Conservation (phyloP, 2,888 invertebrate species). For the Allygus modestus region DNA sequence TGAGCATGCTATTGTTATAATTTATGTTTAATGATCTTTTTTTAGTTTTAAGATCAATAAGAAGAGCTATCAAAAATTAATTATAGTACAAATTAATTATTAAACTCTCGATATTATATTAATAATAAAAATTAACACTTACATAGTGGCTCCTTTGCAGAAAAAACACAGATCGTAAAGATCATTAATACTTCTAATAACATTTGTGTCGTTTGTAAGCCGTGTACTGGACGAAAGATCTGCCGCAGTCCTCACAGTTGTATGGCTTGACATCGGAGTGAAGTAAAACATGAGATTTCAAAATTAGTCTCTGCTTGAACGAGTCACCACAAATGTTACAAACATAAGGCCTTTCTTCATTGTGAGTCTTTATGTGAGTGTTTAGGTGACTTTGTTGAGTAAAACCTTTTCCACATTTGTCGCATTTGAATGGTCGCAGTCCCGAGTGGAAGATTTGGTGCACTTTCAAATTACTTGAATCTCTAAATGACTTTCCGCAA, state of each 20-base stretch:
- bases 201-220: neutral
- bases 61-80: too few relatives aligned
- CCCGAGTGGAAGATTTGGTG: slow-evolving; percentile 1
- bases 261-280: neutral
- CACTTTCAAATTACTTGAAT: slow-evolving; percentile 7
- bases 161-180: too few relatives aligned
- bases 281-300: neutral
- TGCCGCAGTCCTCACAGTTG: slow-evolving; percentile 2
- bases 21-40: too few relatives aligned
- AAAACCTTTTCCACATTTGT: neutral
- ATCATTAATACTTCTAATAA: too few relatives aligned
- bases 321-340: neutral
- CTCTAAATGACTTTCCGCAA: neutral
- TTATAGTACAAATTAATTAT: too few relatives aligned
- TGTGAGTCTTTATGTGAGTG: neutral
- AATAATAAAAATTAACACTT: too few relatives aligned
- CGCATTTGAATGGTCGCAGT: neutral
- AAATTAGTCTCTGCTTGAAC: neutral
- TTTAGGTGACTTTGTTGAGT: neutral
- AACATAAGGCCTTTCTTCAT: neutral
- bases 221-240: neutral
- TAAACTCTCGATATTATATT: too few relatives aligned
- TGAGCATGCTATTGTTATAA: too few relatives aligned
- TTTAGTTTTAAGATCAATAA: too few relatives aligned
- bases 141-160: too few relatives aligned